Percentiles rank a stretch among this genome's conserved stretches.
Evolutionary conservation across 2,888 invertebrate species (phyloP).

Genomic region (Tetrapedia diversipes): DNA sequence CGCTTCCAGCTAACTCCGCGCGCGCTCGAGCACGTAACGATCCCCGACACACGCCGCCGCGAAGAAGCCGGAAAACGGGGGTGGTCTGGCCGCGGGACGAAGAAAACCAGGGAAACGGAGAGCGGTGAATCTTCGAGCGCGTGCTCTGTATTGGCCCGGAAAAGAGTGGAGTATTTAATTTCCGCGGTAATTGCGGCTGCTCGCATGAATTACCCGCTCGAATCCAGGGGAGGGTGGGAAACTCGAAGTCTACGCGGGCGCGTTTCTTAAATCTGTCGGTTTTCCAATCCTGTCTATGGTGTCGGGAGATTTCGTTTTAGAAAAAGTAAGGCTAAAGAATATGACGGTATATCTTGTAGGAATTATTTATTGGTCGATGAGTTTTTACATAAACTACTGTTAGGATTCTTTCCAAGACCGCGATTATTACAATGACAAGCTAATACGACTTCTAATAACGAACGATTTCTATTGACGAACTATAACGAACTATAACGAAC

Average conservation of each 20-base stretch:
- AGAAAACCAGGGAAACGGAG: background rate
- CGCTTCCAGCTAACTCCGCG: constrained; percentile 70
- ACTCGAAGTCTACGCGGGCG: constrained; percentile 22
- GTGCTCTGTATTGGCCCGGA: too few relatives aligned
- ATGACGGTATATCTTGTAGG: too few relatives aligned
- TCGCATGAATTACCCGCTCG: constrained; percentile 28
- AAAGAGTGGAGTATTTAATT: constrained; percentile 45
- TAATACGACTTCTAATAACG: too few relatives aligned
- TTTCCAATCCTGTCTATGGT: constrained; percentile 20
- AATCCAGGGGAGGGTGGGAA: background rate
- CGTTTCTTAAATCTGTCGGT: constrained; percentile 22
- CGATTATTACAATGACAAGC: too few relatives aligned
- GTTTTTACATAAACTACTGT: too few relatives aligned
- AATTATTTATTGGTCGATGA: too few relatives aligned
- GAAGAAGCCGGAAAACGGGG: background rate
- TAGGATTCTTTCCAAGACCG: too few relatives aligned
- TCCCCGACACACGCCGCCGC: background rate
- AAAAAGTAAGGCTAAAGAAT: too few relatives aligned
- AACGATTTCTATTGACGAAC: too few relatives aligned
- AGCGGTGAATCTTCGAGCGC: constrained; percentile 42
- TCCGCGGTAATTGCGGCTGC: constrained; percentile 42
- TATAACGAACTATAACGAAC: too few relatives aligned
- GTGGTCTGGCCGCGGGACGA: too few relatives aligned
- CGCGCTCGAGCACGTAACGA: constrained; percentile 45
- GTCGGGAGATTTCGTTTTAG: too few relatives aligned